Percentiles rank a stretch among this genome's conserved stretches.
phyloP scores from a whole-genome alignment of 2,113 vertebrate species.

The Ceyx margarethae region DNA sequence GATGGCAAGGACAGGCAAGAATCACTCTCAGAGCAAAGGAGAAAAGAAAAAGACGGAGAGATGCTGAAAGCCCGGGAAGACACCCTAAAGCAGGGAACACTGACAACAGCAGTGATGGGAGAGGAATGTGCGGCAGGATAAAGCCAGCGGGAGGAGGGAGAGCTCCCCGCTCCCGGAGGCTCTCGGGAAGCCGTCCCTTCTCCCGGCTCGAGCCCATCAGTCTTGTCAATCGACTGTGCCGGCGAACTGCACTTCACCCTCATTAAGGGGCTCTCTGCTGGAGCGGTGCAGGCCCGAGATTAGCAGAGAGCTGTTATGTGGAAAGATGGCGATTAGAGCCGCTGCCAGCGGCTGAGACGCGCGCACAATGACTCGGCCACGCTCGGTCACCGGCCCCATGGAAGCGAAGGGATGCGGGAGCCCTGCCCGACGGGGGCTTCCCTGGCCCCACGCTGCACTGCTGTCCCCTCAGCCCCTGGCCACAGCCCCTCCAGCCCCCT shows the following conservation, averaged over 20 bases:
- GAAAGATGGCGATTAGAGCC: neutral
- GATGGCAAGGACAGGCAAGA: neutral
- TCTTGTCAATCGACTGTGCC: slow-evolving; percentile 18
- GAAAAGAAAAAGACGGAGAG: neutral
- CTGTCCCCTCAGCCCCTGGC: neutral
- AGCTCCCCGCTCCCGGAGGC: neutral
- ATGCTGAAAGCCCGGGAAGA: neutral
- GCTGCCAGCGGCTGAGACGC: neutral
- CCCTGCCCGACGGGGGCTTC: neutral
- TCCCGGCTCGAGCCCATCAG: slow-evolving; percentile 34
- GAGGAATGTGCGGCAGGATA: neutral
- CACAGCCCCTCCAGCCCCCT: neutral
- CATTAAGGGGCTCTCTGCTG: neutral
- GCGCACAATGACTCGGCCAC: neutral
- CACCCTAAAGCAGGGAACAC: neutral
- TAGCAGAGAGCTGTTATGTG: slow-evolving; percentile 5
- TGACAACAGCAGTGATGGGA: neutral
- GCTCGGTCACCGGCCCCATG: neutral
- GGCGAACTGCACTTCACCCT: slow-evolving; percentile 43
- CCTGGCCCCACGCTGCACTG: fast-evolving
- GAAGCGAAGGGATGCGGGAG: neutral
- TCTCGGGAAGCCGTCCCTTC: neutral
- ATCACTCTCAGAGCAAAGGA: neutral
- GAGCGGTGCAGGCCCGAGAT: neutral
- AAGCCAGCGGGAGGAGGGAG: neutral